Evolutionary conservation across 2,113 vertebrate species (phyloP), one percentile per base, ranked within the genome.

Genomic region (Paracanthobrama guichenoti): DNA sequence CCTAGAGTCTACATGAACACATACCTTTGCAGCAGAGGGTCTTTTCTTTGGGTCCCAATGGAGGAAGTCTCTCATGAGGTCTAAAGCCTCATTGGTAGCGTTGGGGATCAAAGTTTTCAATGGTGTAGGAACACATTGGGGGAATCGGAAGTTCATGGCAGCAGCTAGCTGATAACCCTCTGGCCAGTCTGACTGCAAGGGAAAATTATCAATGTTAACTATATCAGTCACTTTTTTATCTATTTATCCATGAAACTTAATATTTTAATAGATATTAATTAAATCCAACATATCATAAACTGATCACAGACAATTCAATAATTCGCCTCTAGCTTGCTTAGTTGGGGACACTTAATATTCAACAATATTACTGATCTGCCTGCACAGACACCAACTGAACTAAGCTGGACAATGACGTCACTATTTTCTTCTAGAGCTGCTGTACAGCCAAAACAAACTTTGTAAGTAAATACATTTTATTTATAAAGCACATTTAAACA

Each of bases 51-150:
- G 98, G 87, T 99, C 96, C 98, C 98, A 99, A 66, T 92, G 95
- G 76, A 99, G 88, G 92, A 96, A 91, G 87, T 98, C 96, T 64
- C 73, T 96, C 97, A 99, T 99, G 46, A 99, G 93, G 11, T 93
- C 86, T 86, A 99, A 91, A 20, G 97, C 98, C 87, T 98, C 98
- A 3, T 89, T 96, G 89, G 98, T 99, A 89, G 97, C 97, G 82
- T 99, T 99, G 72, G 98, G 97, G 83, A 99, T 98, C 13, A 99
- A 96, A 75, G 96, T 96, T 94, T 98, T 99, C 57, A 99, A 90
- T 87, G 96, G 96, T 87, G 97, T 97, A 26, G 97, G 95, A 76
- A 98, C 95, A 88, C 97, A 99, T 0, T 99, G 98, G 26, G 98
- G 98, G 88, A 99, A 99, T 73, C 96, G 97, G 89, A 99, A 99